These are phyloP conservation scores for Halocynthia aurantium DNA, from an alignment of 23 tunicate genomes.

Conservation along the genomic window DNA sequence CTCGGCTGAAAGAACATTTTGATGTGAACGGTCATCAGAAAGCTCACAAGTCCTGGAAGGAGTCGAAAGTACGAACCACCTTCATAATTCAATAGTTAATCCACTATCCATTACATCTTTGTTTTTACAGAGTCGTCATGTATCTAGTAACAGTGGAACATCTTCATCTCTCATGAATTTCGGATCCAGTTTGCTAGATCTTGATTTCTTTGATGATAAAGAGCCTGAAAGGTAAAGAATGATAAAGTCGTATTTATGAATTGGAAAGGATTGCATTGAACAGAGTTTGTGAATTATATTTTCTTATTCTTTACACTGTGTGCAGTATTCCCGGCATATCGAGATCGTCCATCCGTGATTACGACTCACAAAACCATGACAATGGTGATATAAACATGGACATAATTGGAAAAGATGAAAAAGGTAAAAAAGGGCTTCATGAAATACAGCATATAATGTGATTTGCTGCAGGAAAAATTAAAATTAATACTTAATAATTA, in stretches of 20 bases:
- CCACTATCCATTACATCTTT: too few relatives aligned
- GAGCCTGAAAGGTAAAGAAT: conserved; percentile 6
- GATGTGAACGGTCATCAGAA: conserved; percentile 11
- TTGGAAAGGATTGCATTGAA: too few relatives aligned
- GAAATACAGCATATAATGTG: too few relatives aligned
- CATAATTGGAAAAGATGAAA: background rate
- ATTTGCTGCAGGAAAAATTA: too few relatives aligned
- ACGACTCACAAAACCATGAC: background rate
- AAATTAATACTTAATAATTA: too few relatives aligned
- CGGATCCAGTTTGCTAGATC: conserved; percentile 19
- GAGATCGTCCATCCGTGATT: background rate
- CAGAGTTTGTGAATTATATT: too few relatives aligned
- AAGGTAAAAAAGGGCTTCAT: background rate
- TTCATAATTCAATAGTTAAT: too few relatives aligned
- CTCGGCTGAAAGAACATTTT: conserved; percentile 18
- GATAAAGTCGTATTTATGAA: too few relatives aligned
- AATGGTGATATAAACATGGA: background rate
- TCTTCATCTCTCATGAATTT: background rate
- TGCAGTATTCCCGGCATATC: background rate
- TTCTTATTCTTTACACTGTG: too few relatives aligned
- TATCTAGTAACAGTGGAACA: background rate
- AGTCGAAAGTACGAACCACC: too few relatives aligned
- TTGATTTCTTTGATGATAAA: conserved; percentile 12
- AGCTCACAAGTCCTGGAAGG: conserved; percentile 22
- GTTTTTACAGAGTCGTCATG: conserved; percentile 13